These are phyloP conservation scores for Ptilonorhynchus violaceus DNA, from an alignment of 2,113 vertebrate species.

Conservation along the genomic window DNA sequence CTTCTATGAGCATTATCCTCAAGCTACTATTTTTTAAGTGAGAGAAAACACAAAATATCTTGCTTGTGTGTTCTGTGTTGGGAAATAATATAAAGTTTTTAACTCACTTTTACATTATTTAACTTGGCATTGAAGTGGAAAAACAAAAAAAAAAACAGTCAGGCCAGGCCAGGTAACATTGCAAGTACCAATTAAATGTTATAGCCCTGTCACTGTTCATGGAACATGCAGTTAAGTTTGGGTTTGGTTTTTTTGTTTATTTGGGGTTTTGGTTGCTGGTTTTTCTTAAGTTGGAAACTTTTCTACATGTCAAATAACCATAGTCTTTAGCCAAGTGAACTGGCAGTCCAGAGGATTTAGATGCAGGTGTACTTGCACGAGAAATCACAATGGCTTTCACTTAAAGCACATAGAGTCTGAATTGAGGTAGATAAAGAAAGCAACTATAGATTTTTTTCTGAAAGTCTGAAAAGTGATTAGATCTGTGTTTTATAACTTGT, in stretches of 20 bases:
- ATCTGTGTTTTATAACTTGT: neutral
- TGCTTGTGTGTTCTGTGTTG: neutral
- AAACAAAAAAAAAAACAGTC: neutral
- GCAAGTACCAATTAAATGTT: neutral
- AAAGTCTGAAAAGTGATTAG: neutral
- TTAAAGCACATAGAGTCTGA: neutral
- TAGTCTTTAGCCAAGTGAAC: neutral
- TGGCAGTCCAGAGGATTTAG: neutral
- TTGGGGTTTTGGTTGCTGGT: fast-evolving
- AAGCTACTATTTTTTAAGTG: neutral
- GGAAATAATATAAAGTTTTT: neutral
- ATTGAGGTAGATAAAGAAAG: neutral
- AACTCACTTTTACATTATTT: neutral
- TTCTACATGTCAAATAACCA: neutral
- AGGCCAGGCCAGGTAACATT: neutral
- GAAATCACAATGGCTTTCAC: neutral
- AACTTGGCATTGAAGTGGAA: neutral
- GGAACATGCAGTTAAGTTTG: neutral
- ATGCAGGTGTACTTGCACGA: neutral
- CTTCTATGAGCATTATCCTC: neutral
- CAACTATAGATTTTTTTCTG: neutral
- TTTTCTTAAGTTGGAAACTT: neutral
- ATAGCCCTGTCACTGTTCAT: neutral
- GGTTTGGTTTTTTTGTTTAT: neutral
- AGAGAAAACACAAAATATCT: neutral